These are phyloP conservation scores for Neocloeon triangulifer DNA, from an alignment of 1,140 invertebrate species.

Conservation along the genomic window DNA sequence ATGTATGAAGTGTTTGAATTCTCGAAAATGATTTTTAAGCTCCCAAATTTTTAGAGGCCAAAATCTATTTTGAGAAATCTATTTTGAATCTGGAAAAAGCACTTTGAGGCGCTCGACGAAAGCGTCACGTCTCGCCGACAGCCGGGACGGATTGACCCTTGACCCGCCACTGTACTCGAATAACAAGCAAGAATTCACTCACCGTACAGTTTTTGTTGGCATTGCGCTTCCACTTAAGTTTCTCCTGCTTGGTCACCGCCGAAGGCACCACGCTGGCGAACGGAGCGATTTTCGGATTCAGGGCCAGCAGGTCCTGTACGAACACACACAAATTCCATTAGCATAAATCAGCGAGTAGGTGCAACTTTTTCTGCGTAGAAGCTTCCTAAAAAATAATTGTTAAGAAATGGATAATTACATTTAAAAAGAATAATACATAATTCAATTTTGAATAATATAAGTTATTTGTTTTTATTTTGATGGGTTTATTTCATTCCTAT, in stretches of 20 bases:
- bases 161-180: no score
- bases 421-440: conserved; percentile 2
- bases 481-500: no score
- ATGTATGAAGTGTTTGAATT: no score
- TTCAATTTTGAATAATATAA: conserved; percentile 1
- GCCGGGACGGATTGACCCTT: no score
- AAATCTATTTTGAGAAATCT: no score
- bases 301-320: conserved; percentile 51
- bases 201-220: conserved; percentile 60
- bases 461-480: no score
- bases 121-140: no score
- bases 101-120: no score
- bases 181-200: conserved; percentile 27
- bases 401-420: conserved; percentile 1
- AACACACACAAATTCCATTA: conserved; percentile 6
- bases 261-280: conserved; percentile 61
- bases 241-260: conserved; percentile 59
- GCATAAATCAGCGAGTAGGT: not conserved
- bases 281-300: conserved; percentile 63
- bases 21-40: no score
- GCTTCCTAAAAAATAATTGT: no score
- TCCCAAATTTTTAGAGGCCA: no score
- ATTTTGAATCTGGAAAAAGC: no score
- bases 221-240: conserved; percentile 91
- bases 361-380: conserved; percentile 4